Conservation (phyloP, 2,888 invertebrate species). For the Philonicus albiceps region DNA sequence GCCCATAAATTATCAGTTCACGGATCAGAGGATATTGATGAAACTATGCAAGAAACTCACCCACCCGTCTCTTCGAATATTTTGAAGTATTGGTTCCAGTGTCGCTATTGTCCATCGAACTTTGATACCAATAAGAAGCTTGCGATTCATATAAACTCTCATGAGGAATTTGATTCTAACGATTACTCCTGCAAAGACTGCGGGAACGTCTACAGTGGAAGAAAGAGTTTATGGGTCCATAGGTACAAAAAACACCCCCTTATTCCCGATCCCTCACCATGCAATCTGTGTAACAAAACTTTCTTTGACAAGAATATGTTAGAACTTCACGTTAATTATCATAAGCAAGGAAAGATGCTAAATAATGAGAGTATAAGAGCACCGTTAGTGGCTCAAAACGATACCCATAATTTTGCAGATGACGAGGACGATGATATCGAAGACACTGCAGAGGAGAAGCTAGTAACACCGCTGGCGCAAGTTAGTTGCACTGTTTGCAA, state of each 20-base stretch:
- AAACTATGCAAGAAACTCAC: neutral
- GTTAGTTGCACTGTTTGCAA: slow-evolving; percentile 61
- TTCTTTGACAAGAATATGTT: slow-evolving; percentile 63
- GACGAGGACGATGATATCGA: slow-evolving; percentile 45
- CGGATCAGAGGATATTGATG: slow-evolving; percentile 38
- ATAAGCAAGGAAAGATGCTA: neutral
- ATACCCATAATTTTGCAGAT: slow-evolving; percentile 51
- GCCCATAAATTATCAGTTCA: slow-evolving; percentile 60
- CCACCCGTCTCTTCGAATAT: neutral
- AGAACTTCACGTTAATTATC: slow-evolving; percentile 57
- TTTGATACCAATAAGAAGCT: slow-evolving; percentile 63
- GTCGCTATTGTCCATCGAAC: slow-evolving; percentile 63
- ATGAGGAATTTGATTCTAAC: slow-evolving; percentile 62
- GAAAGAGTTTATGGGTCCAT: slow-evolving; percentile 64
- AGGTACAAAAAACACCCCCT: slow-evolving; percentile 64
- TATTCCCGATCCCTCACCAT: slow-evolving; percentile 61
- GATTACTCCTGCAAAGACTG: slow-evolving; percentile 64
- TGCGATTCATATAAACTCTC: slow-evolving; percentile 63
- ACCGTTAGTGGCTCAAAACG: slow-evolving; percentile 51
- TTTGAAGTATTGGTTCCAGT: slow-evolving; percentile 58
- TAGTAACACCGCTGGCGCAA: slow-evolving; percentile 47
- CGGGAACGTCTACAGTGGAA: slow-evolving; percentile 62
- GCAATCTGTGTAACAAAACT: slow-evolving; percentile 60
- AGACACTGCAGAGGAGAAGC: neutral
- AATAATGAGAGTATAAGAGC: neutral